These are phyloP conservation scores for Cistogaster globosa DNA, from an alignment of 2,888 invertebrate species.

Conservation along the genomic window DNA sequence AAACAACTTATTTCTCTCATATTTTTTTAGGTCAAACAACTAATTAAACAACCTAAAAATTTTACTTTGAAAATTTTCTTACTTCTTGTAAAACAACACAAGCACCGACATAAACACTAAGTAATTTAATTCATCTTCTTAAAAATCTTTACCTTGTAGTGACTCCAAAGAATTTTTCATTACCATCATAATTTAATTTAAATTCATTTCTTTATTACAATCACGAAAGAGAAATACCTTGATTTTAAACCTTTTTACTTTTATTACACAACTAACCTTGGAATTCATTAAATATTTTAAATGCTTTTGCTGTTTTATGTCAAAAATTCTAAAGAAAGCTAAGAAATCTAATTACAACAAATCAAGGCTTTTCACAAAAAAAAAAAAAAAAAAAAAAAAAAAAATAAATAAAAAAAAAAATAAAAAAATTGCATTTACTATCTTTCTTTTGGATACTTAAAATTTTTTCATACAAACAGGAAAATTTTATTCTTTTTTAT, in stretches of 20 bases:
- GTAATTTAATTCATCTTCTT: too few relatives aligned
- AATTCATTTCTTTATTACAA: conserved; percentile 12
- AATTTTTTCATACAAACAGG: conserved; percentile 11
- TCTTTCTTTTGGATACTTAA: conserved; percentile 23
- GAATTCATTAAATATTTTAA: conserved; percentile 36
- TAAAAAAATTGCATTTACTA: neutral
- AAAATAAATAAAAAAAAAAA: conserved; percentile 29
- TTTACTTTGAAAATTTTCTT: too few relatives aligned
- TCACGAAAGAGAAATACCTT: neutral
- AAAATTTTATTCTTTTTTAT: conserved; percentile 17
- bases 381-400: conserved; percentile 28
- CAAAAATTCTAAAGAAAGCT: conserved; percentile 18
- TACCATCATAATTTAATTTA: neutral
- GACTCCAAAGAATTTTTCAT: neutral
- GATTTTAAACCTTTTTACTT: conserved; percentile 6
- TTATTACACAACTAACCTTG: conserved; percentile 1
- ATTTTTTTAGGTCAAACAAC: too few relatives aligned
- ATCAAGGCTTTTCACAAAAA: conserved; percentile 39
- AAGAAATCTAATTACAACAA: conserved; percentile 65
- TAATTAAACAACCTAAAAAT: too few relatives aligned
- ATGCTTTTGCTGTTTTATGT: conserved; percentile 48
- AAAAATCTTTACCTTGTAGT: neutral
- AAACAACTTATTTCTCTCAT: too few relatives aligned
- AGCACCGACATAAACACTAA: too few relatives aligned
- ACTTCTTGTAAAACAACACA: too few relatives aligned